Conservation (phyloP, 2,888 invertebrate species). For the Agrochola lota region DNA sequence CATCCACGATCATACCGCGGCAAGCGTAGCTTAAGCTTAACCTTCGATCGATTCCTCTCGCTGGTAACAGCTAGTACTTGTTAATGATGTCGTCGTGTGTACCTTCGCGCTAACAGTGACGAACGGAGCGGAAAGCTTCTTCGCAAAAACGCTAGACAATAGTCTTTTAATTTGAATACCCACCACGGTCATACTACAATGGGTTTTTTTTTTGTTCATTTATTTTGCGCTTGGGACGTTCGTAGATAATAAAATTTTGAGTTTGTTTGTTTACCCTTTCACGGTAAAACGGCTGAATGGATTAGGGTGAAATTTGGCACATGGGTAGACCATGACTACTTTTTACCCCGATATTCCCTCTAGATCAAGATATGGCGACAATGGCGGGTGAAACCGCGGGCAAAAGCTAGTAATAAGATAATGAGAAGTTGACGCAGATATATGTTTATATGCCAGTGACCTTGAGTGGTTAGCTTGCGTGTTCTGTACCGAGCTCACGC, state of each 20-base stretch:
- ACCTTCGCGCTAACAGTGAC: not conserved
- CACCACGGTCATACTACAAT: conserved; percentile 20
- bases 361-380: no score
- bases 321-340: no score
- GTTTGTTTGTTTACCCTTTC: no score
- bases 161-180: conserved; percentile 32
- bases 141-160: conserved; percentile 46
- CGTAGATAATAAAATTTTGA: not conserved
- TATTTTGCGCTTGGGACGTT: not conserved
- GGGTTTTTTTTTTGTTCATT: not conserved
- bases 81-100: not conserved
- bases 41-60: not conserved
- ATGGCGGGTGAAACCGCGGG: no score
- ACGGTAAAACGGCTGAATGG: no score
- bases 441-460: no score
- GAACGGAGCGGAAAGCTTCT: conserved; percentile 32
- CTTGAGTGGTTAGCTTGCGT: no score
- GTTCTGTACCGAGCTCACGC: no score
- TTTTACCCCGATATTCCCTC: no score
- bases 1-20: not conserved
- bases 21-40: not conserved
- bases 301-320: no score
- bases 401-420: not conserved
- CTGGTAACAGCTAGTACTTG: not conserved
- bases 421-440: not conserved